Percentiles rank a stretch among this genome's conserved stretches.
These are phyloP conservation scores for Folsomia candida DNA, from an alignment of 2,888 invertebrate species.

Conservation along the genomic window DNA sequence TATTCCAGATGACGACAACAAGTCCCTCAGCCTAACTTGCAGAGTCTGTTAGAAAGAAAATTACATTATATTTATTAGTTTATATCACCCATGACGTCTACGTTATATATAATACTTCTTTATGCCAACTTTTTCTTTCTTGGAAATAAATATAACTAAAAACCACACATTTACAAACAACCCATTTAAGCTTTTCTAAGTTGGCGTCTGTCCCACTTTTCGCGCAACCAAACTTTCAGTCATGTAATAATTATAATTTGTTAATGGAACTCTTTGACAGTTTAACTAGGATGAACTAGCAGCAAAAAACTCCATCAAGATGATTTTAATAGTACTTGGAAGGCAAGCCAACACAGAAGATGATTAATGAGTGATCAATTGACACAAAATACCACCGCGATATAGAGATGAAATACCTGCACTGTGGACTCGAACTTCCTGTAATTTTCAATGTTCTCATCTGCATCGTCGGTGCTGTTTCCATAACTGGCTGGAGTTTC, in stretches of 20 bases:
- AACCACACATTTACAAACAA: neutral
- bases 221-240: neutral
- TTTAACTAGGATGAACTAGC: too few relatives aligned
- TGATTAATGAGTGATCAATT: too few relatives aligned
- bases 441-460: conserved; percentile 69
- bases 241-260: neutral
- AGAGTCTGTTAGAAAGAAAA: too few relatives aligned
- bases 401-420: conserved; percentile 68
- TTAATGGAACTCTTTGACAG: neutral
- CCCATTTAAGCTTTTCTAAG: neutral
- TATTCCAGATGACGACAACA: conserved; percentile 30
- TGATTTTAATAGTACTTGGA: too few relatives aligned
- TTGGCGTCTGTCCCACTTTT: neutral
- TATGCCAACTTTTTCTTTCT: too few relatives aligned
- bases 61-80: too few relatives aligned
- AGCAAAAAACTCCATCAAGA: too few relatives aligned
- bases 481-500: conserved; percentile 68
- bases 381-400: too few relatives aligned
- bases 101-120: too few relatives aligned
- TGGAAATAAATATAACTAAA: neutral
- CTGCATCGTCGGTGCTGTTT: conserved; percentile 68
- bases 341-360: too few relatives aligned
- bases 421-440: conserved; percentile 74
- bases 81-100: too few relatives aligned
- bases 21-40: conserved; percentile 26